A percentile compares a stretch with the other conserved stretches of the same genome.
Evolutionary conservation across 2,797 vertebrate species (phyloP).

Genomic region (Coracias cyanogaster): DNA sequence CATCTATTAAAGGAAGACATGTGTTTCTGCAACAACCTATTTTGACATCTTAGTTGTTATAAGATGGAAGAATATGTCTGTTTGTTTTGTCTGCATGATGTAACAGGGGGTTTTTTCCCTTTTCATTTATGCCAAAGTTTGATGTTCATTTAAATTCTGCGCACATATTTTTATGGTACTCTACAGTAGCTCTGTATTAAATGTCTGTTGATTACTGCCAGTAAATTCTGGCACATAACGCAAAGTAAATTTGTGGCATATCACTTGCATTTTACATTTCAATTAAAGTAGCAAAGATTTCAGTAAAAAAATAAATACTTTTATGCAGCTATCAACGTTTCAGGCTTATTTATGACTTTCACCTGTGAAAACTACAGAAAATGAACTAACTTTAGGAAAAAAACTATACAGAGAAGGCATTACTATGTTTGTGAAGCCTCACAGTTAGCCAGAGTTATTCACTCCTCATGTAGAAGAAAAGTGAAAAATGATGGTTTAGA

Average conservation of each 20-base stretch:
- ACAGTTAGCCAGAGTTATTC: background rate
- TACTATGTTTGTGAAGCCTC: background rate
- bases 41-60: constrained; percentile 72
- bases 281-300: constrained; percentile 48
- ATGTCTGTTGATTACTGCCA: constrained; percentile 61
- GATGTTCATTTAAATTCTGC: constrained; percentile 55
- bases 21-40: constrained; percentile 73
- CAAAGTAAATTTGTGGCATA: constrained; percentile 61
- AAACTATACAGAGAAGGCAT: background rate
- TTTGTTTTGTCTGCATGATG: constrained; percentile 49
- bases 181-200: constrained; percentile 59
- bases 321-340: background rate
- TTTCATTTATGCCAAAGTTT: constrained; percentile 67
- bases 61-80: constrained; percentile 36
- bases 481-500: constrained; percentile 10
- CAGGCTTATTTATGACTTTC: constrained; percentile 44
- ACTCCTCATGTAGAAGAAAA: background rate
- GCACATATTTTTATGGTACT: constrained; percentile 49
- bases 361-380: constrained; percentile 17
- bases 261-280: constrained; percentile 64
- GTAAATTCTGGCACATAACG: constrained; percentile 65
- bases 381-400: background rate
- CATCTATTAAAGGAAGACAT: constrained; percentile 67
- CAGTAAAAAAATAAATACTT: constrained; percentile 52
- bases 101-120: constrained; percentile 24